Base-by-base conservation (phyloP, 2,113 vertebrate species). In the Chionodraco myersi region DNA sequence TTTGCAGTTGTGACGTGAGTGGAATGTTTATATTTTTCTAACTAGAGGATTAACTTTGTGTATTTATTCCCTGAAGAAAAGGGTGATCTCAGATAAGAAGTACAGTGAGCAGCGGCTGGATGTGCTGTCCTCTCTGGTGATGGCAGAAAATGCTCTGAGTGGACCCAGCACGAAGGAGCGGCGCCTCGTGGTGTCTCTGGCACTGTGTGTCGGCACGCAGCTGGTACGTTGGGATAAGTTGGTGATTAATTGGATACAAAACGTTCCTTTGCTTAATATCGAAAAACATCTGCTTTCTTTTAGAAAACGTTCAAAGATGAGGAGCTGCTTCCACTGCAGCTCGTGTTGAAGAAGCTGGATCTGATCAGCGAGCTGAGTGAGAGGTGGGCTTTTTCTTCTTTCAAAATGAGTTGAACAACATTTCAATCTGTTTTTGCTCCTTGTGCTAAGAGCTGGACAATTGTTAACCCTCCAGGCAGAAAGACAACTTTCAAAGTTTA, bases 281-380 rank as follows among this genome's bases (percentile, higher is more conserved):
- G 0, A 41, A 53, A 48, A 48, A 44, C 10, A 49, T 9, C 58
- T 30, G 15, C 16, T 71, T 45, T 71, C 13, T 64, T 86, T 2
- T 76, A 99, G 98, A 99, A 97, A 96, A 99, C 97, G 0, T 99
- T 99, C 88, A 98, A 96, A 93, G 98, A 99, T 71, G 98, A 99
- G 90, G 98, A 99, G 81, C 95, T 99, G 60, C 84, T 96, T 82
- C 96, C 96, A 0, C 94, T 99, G 84, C 97, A 98, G 88, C 94
- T 99, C 70, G 96, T 99, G 67, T 90, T 99, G 93, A 99, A 98
- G 92, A 99, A 99, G 70, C 91, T 99, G 77, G 97, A 98, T 89
- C 93, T 99, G 74, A 98, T 99, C 72, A 99, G 96, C 91, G 98
- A 99, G 88, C 95, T 99, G 45, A 94, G 90, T 77, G 97, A 99